phyloP scores from a whole-genome alignment of 35 echinoderm and acorn worm genomes.

The Ophiothrix spiculata region DNA sequence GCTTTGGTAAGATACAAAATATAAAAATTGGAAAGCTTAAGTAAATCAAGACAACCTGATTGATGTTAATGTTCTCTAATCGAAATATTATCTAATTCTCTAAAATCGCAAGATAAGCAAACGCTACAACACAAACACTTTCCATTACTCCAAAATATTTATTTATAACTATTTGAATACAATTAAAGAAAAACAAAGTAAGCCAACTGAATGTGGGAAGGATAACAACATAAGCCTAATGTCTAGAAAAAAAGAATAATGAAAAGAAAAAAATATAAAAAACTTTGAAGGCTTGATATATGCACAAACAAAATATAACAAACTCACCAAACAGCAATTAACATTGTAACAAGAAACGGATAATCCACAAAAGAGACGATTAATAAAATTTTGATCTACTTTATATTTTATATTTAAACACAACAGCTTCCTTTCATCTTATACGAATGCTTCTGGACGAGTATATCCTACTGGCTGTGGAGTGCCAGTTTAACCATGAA shows the following conservation, averaged over 20 bases:
- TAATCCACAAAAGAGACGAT: no score
- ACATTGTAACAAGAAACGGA: no score
- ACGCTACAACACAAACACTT: background rate
- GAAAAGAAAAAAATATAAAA: no score
- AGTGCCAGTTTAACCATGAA: slow-evolving; percentile 87
- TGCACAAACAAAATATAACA: no score
- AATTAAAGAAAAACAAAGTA: no score
- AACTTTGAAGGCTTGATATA: no score
- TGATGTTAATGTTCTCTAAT: background rate
- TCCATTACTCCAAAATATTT: background rate
- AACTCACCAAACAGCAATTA: no score
- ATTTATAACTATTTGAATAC: no score
- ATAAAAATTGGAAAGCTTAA: background rate
- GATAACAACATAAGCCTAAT: no score
- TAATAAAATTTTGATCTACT: no score
- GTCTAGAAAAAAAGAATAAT: slow-evolving; percentile 68
- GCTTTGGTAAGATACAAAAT: slow-evolving; percentile 82
- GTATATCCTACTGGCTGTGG: slow-evolving; percentile 93
- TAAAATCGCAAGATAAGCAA: background rate
- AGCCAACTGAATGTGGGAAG: no score
- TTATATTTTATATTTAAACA: no score
- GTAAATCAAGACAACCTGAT: background rate
- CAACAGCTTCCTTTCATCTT: slow-evolving; percentile 90
- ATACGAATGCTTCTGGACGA: slow-evolving; percentile 96
- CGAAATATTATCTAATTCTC: background rate